Conservation (phyloP, 2,888 invertebrate genomes). For the Elgonia sp. region DNA sequence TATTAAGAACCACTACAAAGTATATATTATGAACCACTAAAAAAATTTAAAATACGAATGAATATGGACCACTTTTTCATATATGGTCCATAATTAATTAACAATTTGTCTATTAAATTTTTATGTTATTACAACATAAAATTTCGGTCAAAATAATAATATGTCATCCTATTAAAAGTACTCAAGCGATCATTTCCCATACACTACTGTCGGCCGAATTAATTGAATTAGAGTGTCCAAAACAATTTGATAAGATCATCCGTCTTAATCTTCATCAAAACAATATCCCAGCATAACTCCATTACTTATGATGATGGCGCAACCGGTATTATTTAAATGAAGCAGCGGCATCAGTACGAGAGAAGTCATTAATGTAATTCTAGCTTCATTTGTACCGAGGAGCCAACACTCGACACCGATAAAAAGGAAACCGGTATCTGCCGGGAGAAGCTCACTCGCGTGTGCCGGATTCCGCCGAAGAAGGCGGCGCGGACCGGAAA, state of each 20-base stretch:
- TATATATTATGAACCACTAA: no score
- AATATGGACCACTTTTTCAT: no score
- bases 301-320: slow-evolving; percentile 61
- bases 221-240: slow-evolving; percentile 49
- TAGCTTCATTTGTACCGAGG: slow-evolving; percentile 67
- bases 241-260: slow-evolving; percentile 47
- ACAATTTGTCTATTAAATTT: no score
- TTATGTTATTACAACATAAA: no score
- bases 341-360: slow-evolving; percentile 47
- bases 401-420: slow-evolving; percentile 71
- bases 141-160: background rate
- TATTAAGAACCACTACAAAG: no score
- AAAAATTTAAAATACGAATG: no score
- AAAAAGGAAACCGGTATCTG: slow-evolving; percentile 72
- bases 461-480: slow-evolving; percentile 68
- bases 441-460: slow-evolving; percentile 58
- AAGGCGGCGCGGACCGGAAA: slow-evolving; percentile 63
- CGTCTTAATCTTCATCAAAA: slow-evolving; percentile 57
- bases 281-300: slow-evolving; percentile 53
- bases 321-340: slow-evolving; percentile 69
- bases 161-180: background rate
- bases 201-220: background rate
- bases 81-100: no score
- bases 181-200: background rate
- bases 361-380: slow-evolving; percentile 72